These are phyloP conservation scores for Coracopsis vasa DNA, from an alignment of 2,113 vertebrate species.

Conservation along the genomic window DNA sequence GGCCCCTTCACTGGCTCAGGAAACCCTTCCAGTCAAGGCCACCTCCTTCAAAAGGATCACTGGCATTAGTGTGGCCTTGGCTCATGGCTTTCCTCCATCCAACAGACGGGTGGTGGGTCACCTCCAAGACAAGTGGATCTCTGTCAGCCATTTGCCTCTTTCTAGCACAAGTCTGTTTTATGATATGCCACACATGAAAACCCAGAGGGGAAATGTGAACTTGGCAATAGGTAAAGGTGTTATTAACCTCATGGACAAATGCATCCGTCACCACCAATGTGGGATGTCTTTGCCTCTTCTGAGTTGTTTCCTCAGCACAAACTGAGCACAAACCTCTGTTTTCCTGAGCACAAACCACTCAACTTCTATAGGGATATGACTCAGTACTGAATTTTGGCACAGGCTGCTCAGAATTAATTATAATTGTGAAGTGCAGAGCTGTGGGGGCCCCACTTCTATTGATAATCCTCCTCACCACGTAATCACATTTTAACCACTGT, in stretches of 20 bases:
- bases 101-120: not conserved
- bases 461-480: not conserved
- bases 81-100: not conserved
- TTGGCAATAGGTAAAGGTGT: not conserved
- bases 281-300: not conserved
- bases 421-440: not conserved
- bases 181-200: not conserved
- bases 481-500: not conserved
- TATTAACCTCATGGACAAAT: not conserved
- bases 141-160: not conserved
- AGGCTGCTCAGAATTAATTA: not conserved
- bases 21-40: not conserved
- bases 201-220: not conserved
- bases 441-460: not conserved
- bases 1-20: not conserved
- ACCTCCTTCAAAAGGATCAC: fast-evolving
- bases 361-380: not conserved
- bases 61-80: not conserved
- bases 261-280: not conserved
- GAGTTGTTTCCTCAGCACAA: not conserved
- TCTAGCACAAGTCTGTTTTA: not conserved
- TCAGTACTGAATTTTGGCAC: not conserved
- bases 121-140: fast-evolving
- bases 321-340: not conserved
- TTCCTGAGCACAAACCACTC: not conserved